Base-by-base conservation (phyloP, 2,797 vertebrate genomes). In the Gymnocypris eckloni region DNA sequence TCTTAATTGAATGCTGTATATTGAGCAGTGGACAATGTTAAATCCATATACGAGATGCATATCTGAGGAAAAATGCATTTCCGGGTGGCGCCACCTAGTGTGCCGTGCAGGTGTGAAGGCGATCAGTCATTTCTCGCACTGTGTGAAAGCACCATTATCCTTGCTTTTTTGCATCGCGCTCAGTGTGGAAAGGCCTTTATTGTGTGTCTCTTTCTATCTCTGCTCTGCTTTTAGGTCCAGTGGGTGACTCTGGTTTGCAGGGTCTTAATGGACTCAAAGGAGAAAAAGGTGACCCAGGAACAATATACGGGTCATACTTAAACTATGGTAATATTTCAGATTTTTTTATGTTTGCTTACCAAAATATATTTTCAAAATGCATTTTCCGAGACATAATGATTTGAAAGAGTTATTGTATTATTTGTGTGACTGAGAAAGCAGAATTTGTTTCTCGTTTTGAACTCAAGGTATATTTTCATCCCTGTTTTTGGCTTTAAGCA, bases 271-370 rank as follows among this genome's bases (percentile, higher is more conserved):
- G 95, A 76, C 0, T 9, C 10, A 82, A 33, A 76, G 95, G 95
- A n/a, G 50, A 2, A 0, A 95, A 92, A 87, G 95, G 95, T 83
- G 52, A 89, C 20, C 89, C 81, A 1, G 95, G 95, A 13, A 25
- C 1, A 48, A 59, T 10, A 33, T n/a, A 15, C 1, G 8, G 12
- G 6, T 41, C n/a, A 59, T 0, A 41, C 2, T 0, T 2, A 10
- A 56, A 0, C 22, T 56, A 56, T 2, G 81, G 81, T 82, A 82
- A 71, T 56, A 20, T 54, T 56, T 82, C 1, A 0, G 5, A 16
- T 25, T 56, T 39, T 45, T 54, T 59, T 2, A 52, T 33, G 0
- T 52, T 76, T 54, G 10, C 71, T 9, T 9, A 20, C 72, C 16
- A 41, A 41, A 25, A 13, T 41, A 59, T 8, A 59, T 8, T n/a